A percentile compares a stretch with the other conserved stretches of the same genome.
These are phyloP conservation scores for Keiferia lycopersicella DNA, from an alignment of 2,888 invertebrate genomes.

Conservation along the genomic window DNA sequence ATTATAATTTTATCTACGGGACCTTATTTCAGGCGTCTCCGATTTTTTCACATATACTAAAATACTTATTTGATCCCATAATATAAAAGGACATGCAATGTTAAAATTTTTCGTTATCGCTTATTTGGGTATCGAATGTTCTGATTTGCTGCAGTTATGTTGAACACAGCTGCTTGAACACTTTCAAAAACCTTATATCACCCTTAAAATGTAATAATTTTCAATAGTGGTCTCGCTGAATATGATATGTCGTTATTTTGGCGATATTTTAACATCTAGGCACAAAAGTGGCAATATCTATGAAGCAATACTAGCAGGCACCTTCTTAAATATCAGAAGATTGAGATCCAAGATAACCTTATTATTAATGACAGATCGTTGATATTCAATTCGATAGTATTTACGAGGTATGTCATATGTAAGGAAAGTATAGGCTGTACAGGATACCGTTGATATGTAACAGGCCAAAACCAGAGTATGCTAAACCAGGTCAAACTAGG, in stretches of 20 bases:
- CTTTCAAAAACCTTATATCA: not conserved
- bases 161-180: not conserved
- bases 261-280: conserved; percentile 67
- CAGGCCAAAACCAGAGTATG: no score
- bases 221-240: not conserved
- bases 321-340: not conserved
- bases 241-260: conserved; percentile 61
- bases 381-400: not conserved
- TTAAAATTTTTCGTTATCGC: not conserved
- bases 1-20: not conserved
- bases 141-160: not conserved
- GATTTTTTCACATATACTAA: not conserved
- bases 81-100: conserved; percentile 33
- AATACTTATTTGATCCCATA: conserved; percentile 43
- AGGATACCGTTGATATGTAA: no score
- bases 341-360: not conserved
- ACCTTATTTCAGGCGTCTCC: not conserved
- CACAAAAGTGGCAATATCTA: conserved; percentile 57
- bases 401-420: not conserved
- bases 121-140: not conserved
- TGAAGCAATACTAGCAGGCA: conserved; percentile 30
- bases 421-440: no score
- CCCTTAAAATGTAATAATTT: not conserved
- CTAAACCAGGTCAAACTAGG: no score
- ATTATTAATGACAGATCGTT: no score